A percentile compares a stretch with the other conserved stretches of the same genome.
phyloP scores from a whole-genome alignment of 2,113 vertebrate genomes.

The Ophiodon elongatus region DNA sequence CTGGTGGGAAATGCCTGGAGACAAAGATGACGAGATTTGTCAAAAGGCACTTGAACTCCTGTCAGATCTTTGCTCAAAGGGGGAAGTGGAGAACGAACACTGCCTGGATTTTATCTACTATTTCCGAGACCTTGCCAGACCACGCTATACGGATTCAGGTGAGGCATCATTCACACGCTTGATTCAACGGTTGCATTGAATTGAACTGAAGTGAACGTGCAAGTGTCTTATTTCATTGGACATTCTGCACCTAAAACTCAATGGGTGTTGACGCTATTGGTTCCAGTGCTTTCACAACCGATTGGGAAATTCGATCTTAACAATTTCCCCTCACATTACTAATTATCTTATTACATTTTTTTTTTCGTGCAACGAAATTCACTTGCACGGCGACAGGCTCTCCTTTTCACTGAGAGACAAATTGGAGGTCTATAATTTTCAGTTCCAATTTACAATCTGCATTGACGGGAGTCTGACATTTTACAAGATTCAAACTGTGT shows the following conservation, averaged over 20 bases:
- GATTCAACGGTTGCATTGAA: neutral
- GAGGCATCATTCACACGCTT: slow-evolving; percentile 57
- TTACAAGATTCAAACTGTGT: neutral
- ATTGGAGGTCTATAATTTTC: neutral
- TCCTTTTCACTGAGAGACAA: neutral
- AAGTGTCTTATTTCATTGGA: slow-evolving; percentile 33
- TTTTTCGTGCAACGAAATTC: neutral
- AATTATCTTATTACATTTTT: slow-evolving; percentile 1
- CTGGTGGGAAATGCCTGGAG: slow-evolving; percentile 98
- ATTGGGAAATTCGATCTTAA: neutral
- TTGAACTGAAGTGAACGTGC: neutral
- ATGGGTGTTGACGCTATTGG: neutral
- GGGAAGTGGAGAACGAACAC: slow-evolving; percentile 95
- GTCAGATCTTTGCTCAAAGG: slow-evolving; percentile 95
- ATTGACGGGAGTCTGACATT: neutral
- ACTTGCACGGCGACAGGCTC: neutral
- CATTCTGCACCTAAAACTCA: neutral
- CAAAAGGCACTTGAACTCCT: slow-evolving; percentile 96
- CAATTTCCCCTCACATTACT: neutral
- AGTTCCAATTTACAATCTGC: neutral
- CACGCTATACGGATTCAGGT: slow-evolving; percentile 94
- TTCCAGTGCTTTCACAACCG: neutral
- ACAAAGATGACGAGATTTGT: slow-evolving; percentile 98
- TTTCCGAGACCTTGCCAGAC: slow-evolving; percentile 93
- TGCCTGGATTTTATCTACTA: slow-evolving; percentile 97